Percentiles rank a stretch among this genome's conserved stretches.
Evolutionary conservation across 2,113 vertebrate genomes (phyloP).

Genomic region (Tyto alba): DNA sequence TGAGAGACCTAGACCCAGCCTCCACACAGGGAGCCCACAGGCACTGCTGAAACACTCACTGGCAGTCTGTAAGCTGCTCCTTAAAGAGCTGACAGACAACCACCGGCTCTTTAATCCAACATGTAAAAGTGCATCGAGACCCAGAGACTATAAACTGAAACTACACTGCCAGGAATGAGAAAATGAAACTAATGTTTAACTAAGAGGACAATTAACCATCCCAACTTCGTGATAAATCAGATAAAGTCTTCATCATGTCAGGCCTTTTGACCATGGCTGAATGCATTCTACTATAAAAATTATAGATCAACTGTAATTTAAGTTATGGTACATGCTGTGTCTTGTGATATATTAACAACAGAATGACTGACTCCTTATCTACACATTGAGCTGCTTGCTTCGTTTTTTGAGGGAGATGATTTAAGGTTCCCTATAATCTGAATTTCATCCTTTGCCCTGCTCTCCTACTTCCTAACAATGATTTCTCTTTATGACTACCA

Average conservation of each 20-base stretch:
- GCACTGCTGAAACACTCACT: not conserved
- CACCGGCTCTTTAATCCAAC: rapidly evolving
- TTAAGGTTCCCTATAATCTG: not conserved
- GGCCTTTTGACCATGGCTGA: not conserved
- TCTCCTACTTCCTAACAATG: not conserved
- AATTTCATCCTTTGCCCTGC: not conserved
- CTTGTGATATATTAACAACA: not conserved
- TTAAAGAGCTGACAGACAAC: not conserved
- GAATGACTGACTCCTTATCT: not conserved
- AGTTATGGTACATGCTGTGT: not conserved
- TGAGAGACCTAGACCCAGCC: not conserved
- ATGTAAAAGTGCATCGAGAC: not conserved
- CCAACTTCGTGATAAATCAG: not conserved
- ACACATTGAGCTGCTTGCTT: not conserved
- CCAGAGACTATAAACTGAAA: not conserved
- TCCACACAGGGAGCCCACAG: not conserved
- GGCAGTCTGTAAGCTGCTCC: not conserved
- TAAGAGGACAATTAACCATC: not conserved
- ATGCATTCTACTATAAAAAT: not conserved
- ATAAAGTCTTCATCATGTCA: not conserved
- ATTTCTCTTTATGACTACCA: not conserved
- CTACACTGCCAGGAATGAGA: not conserved
- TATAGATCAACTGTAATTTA: not conserved
- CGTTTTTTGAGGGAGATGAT: not conserved
- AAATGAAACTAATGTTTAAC: not conserved